phyloP scores from a whole-genome alignment of 2,797 vertebrate species.

The Micromesistius poutassou region DNA sequence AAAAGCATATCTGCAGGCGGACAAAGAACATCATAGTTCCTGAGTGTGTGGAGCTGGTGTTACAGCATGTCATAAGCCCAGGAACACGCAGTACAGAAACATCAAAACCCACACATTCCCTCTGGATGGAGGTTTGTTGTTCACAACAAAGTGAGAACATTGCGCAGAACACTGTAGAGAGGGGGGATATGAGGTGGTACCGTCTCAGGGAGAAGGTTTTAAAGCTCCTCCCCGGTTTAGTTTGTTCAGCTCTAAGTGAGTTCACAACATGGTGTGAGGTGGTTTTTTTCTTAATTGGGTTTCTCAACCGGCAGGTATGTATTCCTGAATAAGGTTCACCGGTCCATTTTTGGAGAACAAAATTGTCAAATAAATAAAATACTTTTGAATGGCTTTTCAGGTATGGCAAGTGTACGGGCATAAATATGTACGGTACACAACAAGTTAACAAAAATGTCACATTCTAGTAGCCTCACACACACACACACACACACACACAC shows the following conservation, averaged over 20 bases:
- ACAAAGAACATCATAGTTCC: slow-evolving; percentile 59
- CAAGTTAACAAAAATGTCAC: too few relatives aligned
- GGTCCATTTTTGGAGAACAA: too few relatives aligned
- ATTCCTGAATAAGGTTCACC: too few relatives aligned
- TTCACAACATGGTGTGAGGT: background rate
- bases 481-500: background rate
- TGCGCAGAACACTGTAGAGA: slow-evolving; percentile 55
- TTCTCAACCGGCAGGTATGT: background rate
- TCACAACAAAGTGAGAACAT: slow-evolving; percentile 59
- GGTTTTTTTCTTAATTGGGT: background rate
- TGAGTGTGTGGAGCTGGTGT: slow-evolving; percentile 47
- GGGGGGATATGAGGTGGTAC: slow-evolving; percentile 50
- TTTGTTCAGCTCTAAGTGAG: slow-evolving; percentile 33
- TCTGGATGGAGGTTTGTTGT: slow-evolving; percentile 46
- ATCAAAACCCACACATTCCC: slow-evolving; percentile 59
- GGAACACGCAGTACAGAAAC: slow-evolving; percentile 63
- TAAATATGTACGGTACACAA: too few relatives aligned
- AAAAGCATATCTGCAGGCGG: slow-evolving; percentile 69
- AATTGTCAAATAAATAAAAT: too few relatives aligned
- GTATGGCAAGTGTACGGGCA: too few relatives aligned
- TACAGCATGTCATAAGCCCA: slow-evolving; percentile 13
- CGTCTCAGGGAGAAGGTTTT: slow-evolving; percentile 49
- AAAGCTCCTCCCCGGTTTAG: slow-evolving; percentile 51
- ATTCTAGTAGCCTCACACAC: background rate
- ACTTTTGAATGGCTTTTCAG: too few relatives aligned